Evolutionary conservation across 2,888 invertebrate genomes (phyloP).

Genomic region (Strigamia maritima): DNA sequence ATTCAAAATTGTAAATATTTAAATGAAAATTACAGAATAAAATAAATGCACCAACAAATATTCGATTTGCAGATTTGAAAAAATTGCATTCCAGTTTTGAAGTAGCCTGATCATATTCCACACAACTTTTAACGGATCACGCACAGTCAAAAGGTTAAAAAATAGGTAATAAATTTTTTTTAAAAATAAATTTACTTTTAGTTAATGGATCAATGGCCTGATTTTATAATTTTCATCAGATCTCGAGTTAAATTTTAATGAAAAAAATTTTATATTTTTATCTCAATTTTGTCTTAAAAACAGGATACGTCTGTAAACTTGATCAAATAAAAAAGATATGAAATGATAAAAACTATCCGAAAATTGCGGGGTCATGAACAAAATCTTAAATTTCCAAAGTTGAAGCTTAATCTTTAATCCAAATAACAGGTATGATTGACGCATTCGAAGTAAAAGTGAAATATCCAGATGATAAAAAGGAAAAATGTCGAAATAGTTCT

Average conservation of each 20-base stretch:
- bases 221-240: neutral
- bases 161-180: neutral
- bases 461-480: neutral
- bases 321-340: neutral
- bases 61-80: neutral
- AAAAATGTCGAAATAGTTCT: neutral
- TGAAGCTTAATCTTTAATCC: neutral
- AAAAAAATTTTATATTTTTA: neutral
- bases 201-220: conserved; percentile 20
- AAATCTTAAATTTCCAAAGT: neutral
- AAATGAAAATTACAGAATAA: neutral
- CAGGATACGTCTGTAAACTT: neutral
- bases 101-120: neutral
- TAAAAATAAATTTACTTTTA: neutral
- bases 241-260: neutral
- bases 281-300: neutral
- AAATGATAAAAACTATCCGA: neutral
- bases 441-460: neutral
- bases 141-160: conserved; percentile 21
- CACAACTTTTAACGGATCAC: neutral
- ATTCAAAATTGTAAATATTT: neutral
- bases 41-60: neutral
- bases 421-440: conserved; percentile 8
- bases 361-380: neutral
- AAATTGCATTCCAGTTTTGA: neutral